phyloP scores from a whole-genome alignment of 2,797 vertebrate species.

The Onychomys torridus region DNA sequence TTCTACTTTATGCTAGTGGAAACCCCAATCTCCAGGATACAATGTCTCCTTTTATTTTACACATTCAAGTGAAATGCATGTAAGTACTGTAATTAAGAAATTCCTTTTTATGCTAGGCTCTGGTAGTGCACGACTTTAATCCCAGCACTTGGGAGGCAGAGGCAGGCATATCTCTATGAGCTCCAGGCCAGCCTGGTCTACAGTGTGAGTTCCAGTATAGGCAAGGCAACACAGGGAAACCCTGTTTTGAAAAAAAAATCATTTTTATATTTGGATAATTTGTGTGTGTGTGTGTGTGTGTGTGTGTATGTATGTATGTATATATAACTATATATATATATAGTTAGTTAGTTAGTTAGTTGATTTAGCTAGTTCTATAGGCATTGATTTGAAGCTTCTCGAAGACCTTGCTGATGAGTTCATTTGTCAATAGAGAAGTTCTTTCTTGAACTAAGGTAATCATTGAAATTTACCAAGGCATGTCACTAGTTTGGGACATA shows the following conservation, averaged over 20 bases:
- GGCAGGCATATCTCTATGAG: background rate
- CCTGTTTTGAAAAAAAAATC: background rate
- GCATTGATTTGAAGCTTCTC: constrained; percentile 64
- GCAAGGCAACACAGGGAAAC: background rate
- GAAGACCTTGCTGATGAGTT: constrained; percentile 63
- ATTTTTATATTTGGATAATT: constrained; percentile 61
- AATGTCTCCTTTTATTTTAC: background rate
- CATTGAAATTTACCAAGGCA: constrained; percentile 33
- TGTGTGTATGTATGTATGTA: too few species aligned
- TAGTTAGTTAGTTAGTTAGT: too few species aligned
- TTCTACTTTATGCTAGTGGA: background rate
- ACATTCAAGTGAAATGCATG: constrained; percentile 54
- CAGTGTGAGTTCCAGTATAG: background rate
- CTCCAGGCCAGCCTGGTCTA: background rate
- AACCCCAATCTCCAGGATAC: background rate
- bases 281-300: too few species aligned
- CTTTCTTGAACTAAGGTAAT: constrained; percentile 40
- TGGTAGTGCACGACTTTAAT: background rate
- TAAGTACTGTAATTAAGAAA: constrained; percentile 69
- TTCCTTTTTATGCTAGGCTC: background rate
- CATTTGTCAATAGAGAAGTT: constrained; percentile 57
- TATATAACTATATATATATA: too few species aligned
- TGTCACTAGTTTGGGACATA: background rate
- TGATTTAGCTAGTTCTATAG: constrained; percentile 59
- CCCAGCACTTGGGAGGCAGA: background rate